Evolutionary conservation across 2,797 vertebrate genomes (phyloP).

Genomic region (Gobio occitaniae): DNA sequence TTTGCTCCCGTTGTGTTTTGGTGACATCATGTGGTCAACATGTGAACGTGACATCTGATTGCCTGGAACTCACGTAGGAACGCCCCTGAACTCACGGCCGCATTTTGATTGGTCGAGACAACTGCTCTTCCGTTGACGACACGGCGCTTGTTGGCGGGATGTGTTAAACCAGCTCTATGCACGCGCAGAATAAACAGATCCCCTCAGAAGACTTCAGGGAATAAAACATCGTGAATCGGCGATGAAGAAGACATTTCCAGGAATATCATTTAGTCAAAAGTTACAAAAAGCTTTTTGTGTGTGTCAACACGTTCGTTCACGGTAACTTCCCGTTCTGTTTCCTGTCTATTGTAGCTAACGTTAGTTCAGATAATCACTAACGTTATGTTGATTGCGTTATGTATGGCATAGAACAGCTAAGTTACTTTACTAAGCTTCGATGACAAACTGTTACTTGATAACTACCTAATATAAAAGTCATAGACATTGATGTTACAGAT

Average conservation of each 20-base stretch:
- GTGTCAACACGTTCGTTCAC: not conserved
- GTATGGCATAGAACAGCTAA: not conserved
- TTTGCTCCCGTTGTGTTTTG: too few species aligned
- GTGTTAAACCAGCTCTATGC: not conserved
- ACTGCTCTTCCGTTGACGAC: slow-evolving; percentile 30
- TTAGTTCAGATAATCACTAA: not conserved
- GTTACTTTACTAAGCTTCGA: not conserved
- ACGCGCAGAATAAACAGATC: not conserved
- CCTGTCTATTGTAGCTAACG: not conserved
- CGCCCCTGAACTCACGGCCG: not conserved
- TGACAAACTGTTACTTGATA: not conserved
- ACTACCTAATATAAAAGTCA: not conserved
- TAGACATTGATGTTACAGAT: not conserved
- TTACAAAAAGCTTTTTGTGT: not conserved
- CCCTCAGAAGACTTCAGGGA: not conserved
- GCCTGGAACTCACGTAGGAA: not conserved
- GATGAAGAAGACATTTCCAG: not conserved
- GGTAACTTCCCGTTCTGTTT: not conserved
- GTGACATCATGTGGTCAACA: too few species aligned
- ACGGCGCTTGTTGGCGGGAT: slow-evolving; percentile 41
- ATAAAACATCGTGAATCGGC: not conserved
- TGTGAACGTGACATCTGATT: too few species aligned
- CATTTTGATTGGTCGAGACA: slow-evolving; percentile 22
- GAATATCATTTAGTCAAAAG: not conserved
- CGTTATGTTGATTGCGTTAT: not conserved